These are phyloP conservation scores for Tragulus kanchil DNA, from an alignment of 2,113 vertebrate genomes.

Conservation along the genomic window DNA sequence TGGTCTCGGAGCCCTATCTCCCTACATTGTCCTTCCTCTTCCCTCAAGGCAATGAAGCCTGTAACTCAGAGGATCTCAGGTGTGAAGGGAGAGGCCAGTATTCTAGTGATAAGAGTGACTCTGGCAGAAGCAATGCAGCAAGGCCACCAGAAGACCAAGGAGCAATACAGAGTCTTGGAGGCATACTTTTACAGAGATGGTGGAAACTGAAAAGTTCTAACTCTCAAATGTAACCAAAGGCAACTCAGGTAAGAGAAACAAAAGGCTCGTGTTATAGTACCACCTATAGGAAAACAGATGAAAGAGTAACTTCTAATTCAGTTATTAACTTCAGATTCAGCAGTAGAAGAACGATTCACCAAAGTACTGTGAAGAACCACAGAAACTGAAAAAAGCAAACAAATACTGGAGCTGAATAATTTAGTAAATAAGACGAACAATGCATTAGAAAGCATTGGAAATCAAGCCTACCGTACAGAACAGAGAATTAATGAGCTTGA, in stretches of 20 bases:
- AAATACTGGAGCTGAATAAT: neutral
- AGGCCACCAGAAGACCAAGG: neutral
- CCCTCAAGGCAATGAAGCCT: neutral
- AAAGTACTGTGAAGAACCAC: neutral
- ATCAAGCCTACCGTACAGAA: neutral
- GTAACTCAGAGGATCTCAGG: neutral
- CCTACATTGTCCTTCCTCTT: neutral
- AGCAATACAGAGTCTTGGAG: neutral
- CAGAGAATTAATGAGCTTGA: neutral
- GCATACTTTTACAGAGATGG: neutral
- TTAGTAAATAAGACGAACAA: neutral
- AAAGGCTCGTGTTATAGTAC: neutral
- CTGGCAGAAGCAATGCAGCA: neutral
- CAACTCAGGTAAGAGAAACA: neutral
- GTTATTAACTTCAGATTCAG: neutral
- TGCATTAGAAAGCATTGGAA: neutral
- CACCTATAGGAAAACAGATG: neutral
- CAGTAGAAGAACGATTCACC: neutral
- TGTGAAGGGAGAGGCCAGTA: neutral
- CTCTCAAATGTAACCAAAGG: neutral
- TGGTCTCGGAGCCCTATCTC: neutral
- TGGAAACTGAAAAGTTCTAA: neutral
- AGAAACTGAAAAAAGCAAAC: neutral
- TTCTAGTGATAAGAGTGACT: neutral
- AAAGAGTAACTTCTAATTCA: neutral